phyloP scores from a whole-genome alignment of 2,888 invertebrate species.

The Orthosia gracilis region DNA sequence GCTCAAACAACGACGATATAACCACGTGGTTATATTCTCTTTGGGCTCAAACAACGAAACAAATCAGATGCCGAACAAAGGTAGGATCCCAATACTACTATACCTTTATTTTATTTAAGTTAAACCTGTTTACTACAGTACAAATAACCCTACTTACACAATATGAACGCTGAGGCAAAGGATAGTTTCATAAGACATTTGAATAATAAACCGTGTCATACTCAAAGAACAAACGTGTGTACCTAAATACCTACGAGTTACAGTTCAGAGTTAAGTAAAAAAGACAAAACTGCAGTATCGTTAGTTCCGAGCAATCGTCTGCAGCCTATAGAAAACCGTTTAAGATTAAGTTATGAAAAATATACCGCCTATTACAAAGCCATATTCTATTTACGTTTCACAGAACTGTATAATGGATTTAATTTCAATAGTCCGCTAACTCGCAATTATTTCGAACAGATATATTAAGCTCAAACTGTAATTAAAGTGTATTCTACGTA shows the following conservation, averaged over 20 bases:
- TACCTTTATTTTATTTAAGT: neutral
- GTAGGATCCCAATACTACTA: neutral
- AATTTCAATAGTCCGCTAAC: conserved; percentile 7
- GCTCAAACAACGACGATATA: too few relatives aligned
- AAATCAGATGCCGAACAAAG: too few relatives aligned
- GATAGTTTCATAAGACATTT: neutral
- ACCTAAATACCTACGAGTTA: neutral
- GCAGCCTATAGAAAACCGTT: neutral
- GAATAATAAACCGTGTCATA: neutral
- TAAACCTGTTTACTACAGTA: neutral
- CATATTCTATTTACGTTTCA: neutral
- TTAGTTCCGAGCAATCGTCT: conserved; percentile 2
- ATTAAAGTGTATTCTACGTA: neutral
- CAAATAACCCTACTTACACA: neutral
- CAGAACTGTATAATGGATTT: neutral
- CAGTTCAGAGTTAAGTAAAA: neutral
- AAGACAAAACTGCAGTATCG: conserved; percentile 1
- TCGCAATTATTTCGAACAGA: neutral
- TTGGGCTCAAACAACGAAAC: too few relatives aligned
- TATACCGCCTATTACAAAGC: neutral
- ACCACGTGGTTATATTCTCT: too few relatives aligned
- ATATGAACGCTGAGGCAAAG: neutral
- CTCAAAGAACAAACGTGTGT: neutral
- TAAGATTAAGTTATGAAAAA: conserved; percentile 1
- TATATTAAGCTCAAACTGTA: neutral